Evolutionary conservation across 2,113 vertebrate species (phyloP), one percentile per base, ranked within the genome.

Genomic region (Poicephalus gulielmi): DNA sequence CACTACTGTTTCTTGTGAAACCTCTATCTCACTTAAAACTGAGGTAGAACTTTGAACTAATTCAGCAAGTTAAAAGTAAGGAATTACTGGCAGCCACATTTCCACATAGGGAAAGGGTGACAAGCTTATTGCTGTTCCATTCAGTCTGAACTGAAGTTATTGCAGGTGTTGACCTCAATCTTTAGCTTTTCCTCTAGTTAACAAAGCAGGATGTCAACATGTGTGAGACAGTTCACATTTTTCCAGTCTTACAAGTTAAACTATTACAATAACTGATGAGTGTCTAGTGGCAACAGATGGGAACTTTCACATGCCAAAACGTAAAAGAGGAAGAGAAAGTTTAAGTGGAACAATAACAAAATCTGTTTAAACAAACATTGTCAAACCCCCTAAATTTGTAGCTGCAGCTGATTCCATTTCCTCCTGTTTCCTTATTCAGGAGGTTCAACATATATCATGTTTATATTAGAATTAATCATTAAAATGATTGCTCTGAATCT

Each of bases 241-340:
- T 97, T 97, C 95, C 96, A 98, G 76, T 62, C 87, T 94, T 97
- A 83, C 71, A 87, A 66, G 86, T 85, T 97, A 92, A 93, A 97
- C 96, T 94, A 96, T 70, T 91, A 73, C 85, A 60, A 50, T 43
- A 78, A 78, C 30, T 94, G 76, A 96, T 84, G 85, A 83, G 63
- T 76, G 95, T 97, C 97, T 96, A 95, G 94, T 94, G 89, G 69
- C 86, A 97, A 95, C 93, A 98, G 95, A 85, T 97, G 89, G 92
- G 83, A 90, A 88, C 63, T 73, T 96, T 73, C 75, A 82, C n/a
- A 76, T 92, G 92, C 93, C 94, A 96, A 95, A 97, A 97, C 24
- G 49, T 75, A 91, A 62, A 94, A 95, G 93, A 96, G 96, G 94
- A 97, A 98, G 94, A 95, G 88, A 96, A 96, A 96, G 86, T 94